Percentiles rank a stretch among this genome's conserved stretches.
phyloP scores from a whole-genome alignment of 2,113 vertebrate species.

The Barnardius zonarius region DNA sequence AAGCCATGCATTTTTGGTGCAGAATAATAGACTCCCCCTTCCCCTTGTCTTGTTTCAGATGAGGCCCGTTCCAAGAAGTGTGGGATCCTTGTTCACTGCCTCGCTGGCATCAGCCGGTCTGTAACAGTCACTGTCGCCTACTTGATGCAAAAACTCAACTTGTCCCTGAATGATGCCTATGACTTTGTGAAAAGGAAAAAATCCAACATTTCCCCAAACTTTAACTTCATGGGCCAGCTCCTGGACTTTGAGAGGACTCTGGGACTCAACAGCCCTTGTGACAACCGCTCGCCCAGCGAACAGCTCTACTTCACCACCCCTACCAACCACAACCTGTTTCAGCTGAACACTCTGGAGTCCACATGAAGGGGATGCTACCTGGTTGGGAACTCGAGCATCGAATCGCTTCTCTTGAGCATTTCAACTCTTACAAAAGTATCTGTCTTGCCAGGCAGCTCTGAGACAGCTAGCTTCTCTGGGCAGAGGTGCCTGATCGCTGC shows the following conservation, averaged over 20 bases:
- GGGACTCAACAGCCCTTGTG: slow-evolving; percentile 94
- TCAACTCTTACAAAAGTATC: slow-evolving; percentile 55
- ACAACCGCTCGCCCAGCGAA: slow-evolving; percentile 86
- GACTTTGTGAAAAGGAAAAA: slow-evolving; percentile 99
- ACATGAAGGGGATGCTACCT: slow-evolving; percentile 81
- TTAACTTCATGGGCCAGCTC: slow-evolving; percentile 99
- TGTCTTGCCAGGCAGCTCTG: slow-evolving; percentile 64
- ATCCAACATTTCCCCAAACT: slow-evolving; percentile 99
- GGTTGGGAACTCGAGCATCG: slow-evolving; percentile 39
- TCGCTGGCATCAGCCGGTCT: slow-evolving; percentile 96
- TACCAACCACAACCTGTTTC: slow-evolving; percentile 96
- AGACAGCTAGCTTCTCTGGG: slow-evolving; percentile 61
- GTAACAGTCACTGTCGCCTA: slow-evolving; percentile 98
- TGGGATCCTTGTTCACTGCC: slow-evolving; percentile 96
- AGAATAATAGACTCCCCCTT: slow-evolving; percentile 43
- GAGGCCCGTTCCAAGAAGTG: slow-evolving; percentile 98
- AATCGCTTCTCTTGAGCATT: slow-evolving; percentile 73
- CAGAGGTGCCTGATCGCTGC: slow-evolving; percentile 61
- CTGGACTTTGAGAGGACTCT: slow-evolving; percentile 98
- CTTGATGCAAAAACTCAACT: slow-evolving; percentile 99
- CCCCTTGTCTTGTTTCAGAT: slow-evolving; percentile 80
- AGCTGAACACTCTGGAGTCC: slow-evolving; percentile 94
- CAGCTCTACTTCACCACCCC: slow-evolving; percentile 98
- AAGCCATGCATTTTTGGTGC: not conserved
- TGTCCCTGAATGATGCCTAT: slow-evolving; percentile 97